Conservation (phyloP, 2,113 vertebrate genomes). For the Coreoperca whiteheadi region DNA sequence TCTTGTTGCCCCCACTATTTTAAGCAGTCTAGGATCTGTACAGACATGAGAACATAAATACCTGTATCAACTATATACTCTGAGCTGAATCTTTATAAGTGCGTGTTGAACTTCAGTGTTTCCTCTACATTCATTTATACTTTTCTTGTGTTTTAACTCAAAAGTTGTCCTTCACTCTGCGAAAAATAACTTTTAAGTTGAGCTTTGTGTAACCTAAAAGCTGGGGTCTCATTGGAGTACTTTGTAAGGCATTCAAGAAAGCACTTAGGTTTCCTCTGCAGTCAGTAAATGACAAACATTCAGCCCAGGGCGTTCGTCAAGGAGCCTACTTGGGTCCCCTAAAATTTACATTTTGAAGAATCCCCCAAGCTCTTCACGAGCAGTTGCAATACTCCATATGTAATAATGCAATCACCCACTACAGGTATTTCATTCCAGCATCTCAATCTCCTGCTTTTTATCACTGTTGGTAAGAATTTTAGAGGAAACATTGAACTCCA, state of each 20-base stretch:
- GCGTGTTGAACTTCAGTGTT: slow-evolving; percentile 81
- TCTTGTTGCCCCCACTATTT: slow-evolving; percentile 77
- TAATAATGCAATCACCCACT: slow-evolving; percentile 56
- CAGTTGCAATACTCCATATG: slow-evolving; percentile 62
- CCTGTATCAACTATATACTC: slow-evolving; percentile 81
- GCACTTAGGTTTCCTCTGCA: slow-evolving; percentile 55
- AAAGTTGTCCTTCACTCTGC: slow-evolving; percentile 35
- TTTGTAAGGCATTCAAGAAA: slow-evolving; percentile 48
- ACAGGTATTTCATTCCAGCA: slow-evolving; percentile 68
- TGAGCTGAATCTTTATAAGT: slow-evolving; percentile 82
- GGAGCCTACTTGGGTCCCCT: slow-evolving; percentile 33
- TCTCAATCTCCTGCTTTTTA: slow-evolving; percentile 41
- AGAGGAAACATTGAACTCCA: slow-evolving; percentile 76
- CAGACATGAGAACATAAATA: slow-evolving; percentile 79
- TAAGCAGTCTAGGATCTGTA: slow-evolving; percentile 78
- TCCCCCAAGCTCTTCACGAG: slow-evolving; percentile 51
- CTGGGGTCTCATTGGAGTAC: slow-evolving; percentile 57
- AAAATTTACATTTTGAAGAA: slow-evolving; percentile 42
- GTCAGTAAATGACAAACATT: not conserved
- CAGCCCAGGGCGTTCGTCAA: slow-evolving; percentile 34
- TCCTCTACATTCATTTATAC: slow-evolving; percentile 74
- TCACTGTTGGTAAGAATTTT: slow-evolving; percentile 50
- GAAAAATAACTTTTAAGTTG: not conserved
- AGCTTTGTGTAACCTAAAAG: slow-evolving; percentile 59
- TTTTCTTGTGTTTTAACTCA: slow-evolving; percentile 50